Evolutionary conservation across 2,113 vertebrate genomes (phyloP), one percentile per base, ranked within the genome.

Genomic region (Chloebia gouldiae): DNA sequence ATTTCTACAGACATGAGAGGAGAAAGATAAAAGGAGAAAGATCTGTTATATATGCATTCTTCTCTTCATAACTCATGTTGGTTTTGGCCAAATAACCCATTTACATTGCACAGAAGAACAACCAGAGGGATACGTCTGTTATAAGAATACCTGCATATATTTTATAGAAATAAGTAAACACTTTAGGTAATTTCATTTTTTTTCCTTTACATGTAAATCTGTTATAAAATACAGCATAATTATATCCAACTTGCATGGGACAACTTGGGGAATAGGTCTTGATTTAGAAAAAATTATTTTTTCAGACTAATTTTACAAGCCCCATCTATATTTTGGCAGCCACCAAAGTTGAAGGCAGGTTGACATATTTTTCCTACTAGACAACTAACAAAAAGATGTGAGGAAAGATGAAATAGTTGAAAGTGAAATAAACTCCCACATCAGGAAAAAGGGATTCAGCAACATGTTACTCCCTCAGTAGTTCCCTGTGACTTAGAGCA

Each of bases 331-430:
- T 79, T 96, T 92, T 73, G 44, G 6, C 31, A 81, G 10, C 39
- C 56, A 78, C 21, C 14, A 14, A 70, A 60, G 22, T 63, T 92
- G 78, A 86, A 71, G 40, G 31, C 15, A 86, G 15, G 21, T 81
- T 78, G 82, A 72, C 76, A 27, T n/a, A 61, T 84, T 71, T 92
- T 82, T 63, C 64, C 63, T 77, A n/a, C 17, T 33, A 73, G 77
- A 66, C 33, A 70, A 10, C 2, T 75, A 75, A 78, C 6, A 64
- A 84, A 86, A 78, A 18, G 15, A 14, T 78, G 35, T 39, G 65
- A 77, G 24, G 35, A 69, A 88, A 84, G 30, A 27, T 78, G 66
- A 81, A 91, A 54, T 15, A 71, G 12, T n/a, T 81, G 83, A 83
- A 83, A 92, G 84, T 63, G 6, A 88, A 92, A 66, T 86, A 86